Evolutionary conservation across 1,140 invertebrate genomes (phyloP), one percentile per base, ranked within the genome.

Genomic region (Mamestra configurata): DNA sequence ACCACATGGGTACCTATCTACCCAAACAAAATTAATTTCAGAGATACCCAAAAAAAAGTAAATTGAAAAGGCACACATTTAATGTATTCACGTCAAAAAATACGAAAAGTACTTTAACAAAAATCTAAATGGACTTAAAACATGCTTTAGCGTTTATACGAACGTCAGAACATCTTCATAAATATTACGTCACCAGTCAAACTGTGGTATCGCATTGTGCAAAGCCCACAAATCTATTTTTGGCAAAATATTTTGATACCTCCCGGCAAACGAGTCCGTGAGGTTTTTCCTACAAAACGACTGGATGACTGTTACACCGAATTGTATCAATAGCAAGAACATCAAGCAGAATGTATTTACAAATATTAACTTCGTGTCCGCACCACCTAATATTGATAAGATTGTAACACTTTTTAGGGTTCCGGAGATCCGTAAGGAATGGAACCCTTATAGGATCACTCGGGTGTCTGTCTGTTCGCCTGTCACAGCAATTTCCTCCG

Each of bases 171-270:
- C 27, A 22, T 24, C 11, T 22, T 20, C 1, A 37, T 20, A 64
- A 64, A 46, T 68, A 68, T 24, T 1, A 46, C 37, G 40, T 68
- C 64, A 68, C 37, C 64, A 15, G 40, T 46, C 64, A 68, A 49
- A 68, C 11, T 27, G 55, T 11, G 15, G 8, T 51, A 43, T 70
- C 53, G 53, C 20, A 77, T 59, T 68, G 64, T 53, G 20, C 73
- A 71, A 70, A 76, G 37, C 49, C 20, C 53, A 59, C 79, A 71
- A 80, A 80, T 46, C 72, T 80, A 75, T 66, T 76, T 80, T 80
- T 70, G 40, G 53, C 18, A 80, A 80, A 80, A 77, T 59, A 70
- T 80, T 80, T 71, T 70, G 64, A 71, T 77, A 71, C 72, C 40
- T 55, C 43, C 72, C 49, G 72, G 73, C 66, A 53, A 61, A 59